Evolutionary conservation across 1,140 invertebrate species (phyloP).

Genomic region (Saxidomus purpurata): DNA sequence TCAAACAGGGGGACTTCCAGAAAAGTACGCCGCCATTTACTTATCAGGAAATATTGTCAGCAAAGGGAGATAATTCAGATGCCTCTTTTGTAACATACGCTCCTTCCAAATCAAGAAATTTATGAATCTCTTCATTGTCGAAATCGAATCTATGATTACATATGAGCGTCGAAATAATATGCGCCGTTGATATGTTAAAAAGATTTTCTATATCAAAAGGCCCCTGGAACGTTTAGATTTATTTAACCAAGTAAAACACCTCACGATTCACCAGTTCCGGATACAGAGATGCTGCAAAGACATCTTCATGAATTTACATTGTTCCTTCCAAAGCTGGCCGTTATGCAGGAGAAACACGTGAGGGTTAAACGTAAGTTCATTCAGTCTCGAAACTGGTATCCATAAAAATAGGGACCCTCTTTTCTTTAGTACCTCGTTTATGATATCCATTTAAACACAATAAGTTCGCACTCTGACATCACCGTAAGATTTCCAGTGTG

Average conservation of each 20-base stretch:
- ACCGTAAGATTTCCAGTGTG: too few relatives aligned
- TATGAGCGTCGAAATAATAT: constrained; percentile 87
- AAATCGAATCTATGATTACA: constrained; percentile 90
- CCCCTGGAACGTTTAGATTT: neutral
- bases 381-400: constrained; percentile 29
- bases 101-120: neutral
- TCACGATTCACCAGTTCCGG: neutral
- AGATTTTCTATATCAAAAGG: neutral
- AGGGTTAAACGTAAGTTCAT: neutral
- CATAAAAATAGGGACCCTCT: constrained; percentile 53
- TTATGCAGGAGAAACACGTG: constrained; percentile 2
- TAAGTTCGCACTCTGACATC: constrained; percentile 61
- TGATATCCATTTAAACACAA: constrained; percentile 67
- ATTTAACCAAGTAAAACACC: neutral
- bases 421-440: constrained; percentile 68
- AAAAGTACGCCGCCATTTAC: neutral
- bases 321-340: neutral
- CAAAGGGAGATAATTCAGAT: neutral
- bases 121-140: constrained; percentile 75
- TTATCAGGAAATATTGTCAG: neutral
- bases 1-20: neutral
- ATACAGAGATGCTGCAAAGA: neutral
- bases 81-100: neutral
- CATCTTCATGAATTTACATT: neutral
- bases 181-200: constrained; percentile 82